Conservation (phyloP, 2,888 invertebrate genomes). For the Digitonthophagus gazella region DNA sequence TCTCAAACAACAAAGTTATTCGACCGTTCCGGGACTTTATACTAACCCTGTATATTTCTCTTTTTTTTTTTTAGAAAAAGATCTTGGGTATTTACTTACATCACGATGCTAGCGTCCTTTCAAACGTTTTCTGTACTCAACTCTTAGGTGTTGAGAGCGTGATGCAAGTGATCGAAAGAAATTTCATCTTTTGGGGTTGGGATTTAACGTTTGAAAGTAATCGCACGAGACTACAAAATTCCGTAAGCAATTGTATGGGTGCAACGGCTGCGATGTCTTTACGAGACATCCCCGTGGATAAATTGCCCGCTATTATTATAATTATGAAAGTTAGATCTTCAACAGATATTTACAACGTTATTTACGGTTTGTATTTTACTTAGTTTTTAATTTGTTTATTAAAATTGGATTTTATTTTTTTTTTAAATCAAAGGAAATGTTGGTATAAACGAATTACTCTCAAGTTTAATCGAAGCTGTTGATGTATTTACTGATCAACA, state of each 20-base stretch:
- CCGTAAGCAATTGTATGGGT: slow-evolving; percentile 76
- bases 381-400: neutral
- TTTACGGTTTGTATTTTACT: slow-evolving; percentile 65
- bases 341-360: slow-evolving; percentile 87
- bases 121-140: slow-evolving; percentile 97
- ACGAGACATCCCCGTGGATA: slow-evolving; percentile 80
- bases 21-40: no score
- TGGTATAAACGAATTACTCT: slow-evolving; percentile 84
- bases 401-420: slow-evolving; percentile 12
- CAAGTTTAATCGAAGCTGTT: slow-evolving; percentile 81
- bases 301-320: slow-evolving; percentile 83
- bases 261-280: slow-evolving; percentile 80
- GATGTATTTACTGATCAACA: slow-evolving; percentile 82
- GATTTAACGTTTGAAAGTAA: slow-evolving; percentile 90
- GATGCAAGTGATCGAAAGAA: slow-evolving; percentile 81
- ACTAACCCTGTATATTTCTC: no score
- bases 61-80: slow-evolving; percentile 69
- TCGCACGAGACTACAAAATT: slow-evolving; percentile 72
- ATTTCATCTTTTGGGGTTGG: slow-evolving; percentile 97
- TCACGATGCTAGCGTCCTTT: slow-evolving; percentile 90
- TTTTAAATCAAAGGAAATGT: slow-evolving; percentile 65
- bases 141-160: slow-evolving; percentile 89
- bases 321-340: slow-evolving; percentile 85
- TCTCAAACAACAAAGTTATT: no score
- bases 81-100: slow-evolving; percentile 93